Evolutionary conservation across 2,888 invertebrate species (phyloP).

Genomic region (Calliphora vomitoria): DNA sequence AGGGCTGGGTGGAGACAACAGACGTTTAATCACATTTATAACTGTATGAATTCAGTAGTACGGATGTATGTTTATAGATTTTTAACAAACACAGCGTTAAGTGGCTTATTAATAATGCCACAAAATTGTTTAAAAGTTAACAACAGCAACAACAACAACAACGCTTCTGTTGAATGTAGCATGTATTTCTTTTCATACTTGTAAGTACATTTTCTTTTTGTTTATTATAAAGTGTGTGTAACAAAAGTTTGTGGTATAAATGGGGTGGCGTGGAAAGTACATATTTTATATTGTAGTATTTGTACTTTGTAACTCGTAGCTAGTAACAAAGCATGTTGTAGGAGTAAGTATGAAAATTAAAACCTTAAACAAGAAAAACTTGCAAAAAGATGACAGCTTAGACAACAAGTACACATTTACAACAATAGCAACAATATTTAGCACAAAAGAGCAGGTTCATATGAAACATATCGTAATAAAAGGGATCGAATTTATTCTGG

Average conservation of each 20-base stretch:
- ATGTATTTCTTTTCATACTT: background rate
- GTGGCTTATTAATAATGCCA: slow-evolving; percentile 73
- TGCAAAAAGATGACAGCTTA: slow-evolving; percentile 61
- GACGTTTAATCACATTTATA: slow-evolving; percentile 4
- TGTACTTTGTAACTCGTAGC: background rate
- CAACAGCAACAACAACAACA: slow-evolving; percentile 63
- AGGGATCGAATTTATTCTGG: slow-evolving; percentile 6
- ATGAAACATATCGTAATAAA: background rate
- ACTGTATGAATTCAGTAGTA: too few species aligned
- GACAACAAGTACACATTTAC: slow-evolving; percentile 31
- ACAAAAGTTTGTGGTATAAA: slow-evolving; percentile 25
- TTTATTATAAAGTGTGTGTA: slow-evolving; percentile 20
- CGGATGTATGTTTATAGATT: slow-evolving; percentile 38
- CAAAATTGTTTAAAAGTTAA: slow-evolving; percentile 73
- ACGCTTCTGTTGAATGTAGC: slow-evolving; percentile 21
- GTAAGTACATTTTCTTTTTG: slow-evolving; percentile 17
- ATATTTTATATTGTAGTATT: background rate
- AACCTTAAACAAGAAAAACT: slow-evolving; percentile 37
- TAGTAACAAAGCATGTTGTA: slow-evolving; percentile 8
- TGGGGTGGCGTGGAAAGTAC: background rate
- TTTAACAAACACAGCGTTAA: slow-evolving; percentile 68
- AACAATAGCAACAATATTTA: slow-evolving; percentile 18
- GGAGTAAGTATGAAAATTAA: slow-evolving; percentile 11
- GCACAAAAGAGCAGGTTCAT: slow-evolving; percentile 31
- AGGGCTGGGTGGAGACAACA: background rate